Evolutionary conservation across 2,113 vertebrate species (phyloP), one percentile per base, ranked within the genome.

Genomic region (Cyanoliseus patagonus): DNA sequence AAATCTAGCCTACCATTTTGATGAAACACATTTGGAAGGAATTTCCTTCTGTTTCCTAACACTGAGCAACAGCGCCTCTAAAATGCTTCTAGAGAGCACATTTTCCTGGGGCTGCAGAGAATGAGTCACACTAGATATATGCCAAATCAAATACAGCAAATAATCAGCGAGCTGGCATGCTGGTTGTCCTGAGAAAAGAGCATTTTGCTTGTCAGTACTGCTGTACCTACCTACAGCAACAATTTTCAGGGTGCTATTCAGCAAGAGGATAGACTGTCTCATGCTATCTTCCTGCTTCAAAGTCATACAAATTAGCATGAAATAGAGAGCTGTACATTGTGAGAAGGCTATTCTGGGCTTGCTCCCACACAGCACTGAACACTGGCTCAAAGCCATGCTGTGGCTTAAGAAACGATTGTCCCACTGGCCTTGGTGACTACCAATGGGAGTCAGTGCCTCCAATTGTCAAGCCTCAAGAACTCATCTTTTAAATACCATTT

Each of bases 111-210:
- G 55, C 80, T 30, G 12, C 75, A 76, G 72, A 85, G 70, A 90
- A 87, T 93, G 95, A 96, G 67, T 92, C 92, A 94, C 1, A 0
- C 31, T 77, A 89, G 70, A 72, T 61, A 92, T 33, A 76, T 1
- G 25, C 76, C 88, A 80, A 77, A 88, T 90, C 86, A 91, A 93
- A 96, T 55, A 57, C 47, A 81, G 89, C 66, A 63, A 80, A 78
- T 75, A 86, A 92, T 92, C 92, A 73, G 67, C 2, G 3, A 85
- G 64, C 62, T 92, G 69, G 87, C 70, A 57, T 9, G 5, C n/a
- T 77, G 39, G 63, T 75, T 92, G 89, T 81, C 79, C 75, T 59
- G 11, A 79, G 92, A 92, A 96, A 96, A 90, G 62, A 90, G 31
- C 55, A 81, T 81, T 95, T 92, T 2, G 4, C 57, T 83, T 80